These are phyloP conservation scores for Carapus acus DNA, from an alignment of 2,797 vertebrate genomes.

Conservation along the genomic window DNA sequence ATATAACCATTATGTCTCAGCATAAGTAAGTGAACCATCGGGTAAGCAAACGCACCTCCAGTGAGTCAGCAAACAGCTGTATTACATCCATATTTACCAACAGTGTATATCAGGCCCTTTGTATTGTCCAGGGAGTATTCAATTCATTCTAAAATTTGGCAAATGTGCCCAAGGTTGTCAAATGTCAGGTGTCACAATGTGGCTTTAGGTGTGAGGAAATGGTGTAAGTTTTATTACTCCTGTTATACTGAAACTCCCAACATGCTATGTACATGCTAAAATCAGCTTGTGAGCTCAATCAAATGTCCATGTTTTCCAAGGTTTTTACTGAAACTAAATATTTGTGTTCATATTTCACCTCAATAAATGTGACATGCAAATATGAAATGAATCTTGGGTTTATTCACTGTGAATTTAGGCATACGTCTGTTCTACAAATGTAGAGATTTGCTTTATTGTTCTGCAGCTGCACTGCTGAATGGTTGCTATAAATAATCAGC, in stretches of 20 bases:
- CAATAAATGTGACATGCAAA: not conserved
- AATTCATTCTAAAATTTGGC: no score
- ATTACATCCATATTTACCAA: not conserved
- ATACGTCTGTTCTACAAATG: slow-evolving; percentile 6
- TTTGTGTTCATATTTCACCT: not conserved
- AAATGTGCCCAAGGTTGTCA: not conserved
- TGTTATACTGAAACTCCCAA: not conserved
- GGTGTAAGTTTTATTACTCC: slow-evolving; percentile 63
- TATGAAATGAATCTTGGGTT: no score
- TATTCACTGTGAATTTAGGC: not conserved
- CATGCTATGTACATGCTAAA: not conserved
- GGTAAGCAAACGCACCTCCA: not conserved
- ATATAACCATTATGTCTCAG: not conserved
- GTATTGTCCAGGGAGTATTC: no score
- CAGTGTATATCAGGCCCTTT: no score
- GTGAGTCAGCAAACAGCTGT: not conserved
- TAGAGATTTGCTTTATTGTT: slow-evolving; percentile 1
- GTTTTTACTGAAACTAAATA: slow-evolving; percentile 11
- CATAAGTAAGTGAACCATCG: not conserved
- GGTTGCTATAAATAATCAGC: slow-evolving; percentile 27
- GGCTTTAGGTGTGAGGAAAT: not conserved
- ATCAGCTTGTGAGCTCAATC: slow-evolving; percentile 11
- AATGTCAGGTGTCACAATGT: slow-evolving; percentile 12
- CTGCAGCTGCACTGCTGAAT: slow-evolving; percentile 27
- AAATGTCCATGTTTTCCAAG: not conserved